These are phyloP conservation scores for Drosophila murphyi DNA, from an alignment of 1,140 invertebrate species.

Conservation along the genomic window DNA sequence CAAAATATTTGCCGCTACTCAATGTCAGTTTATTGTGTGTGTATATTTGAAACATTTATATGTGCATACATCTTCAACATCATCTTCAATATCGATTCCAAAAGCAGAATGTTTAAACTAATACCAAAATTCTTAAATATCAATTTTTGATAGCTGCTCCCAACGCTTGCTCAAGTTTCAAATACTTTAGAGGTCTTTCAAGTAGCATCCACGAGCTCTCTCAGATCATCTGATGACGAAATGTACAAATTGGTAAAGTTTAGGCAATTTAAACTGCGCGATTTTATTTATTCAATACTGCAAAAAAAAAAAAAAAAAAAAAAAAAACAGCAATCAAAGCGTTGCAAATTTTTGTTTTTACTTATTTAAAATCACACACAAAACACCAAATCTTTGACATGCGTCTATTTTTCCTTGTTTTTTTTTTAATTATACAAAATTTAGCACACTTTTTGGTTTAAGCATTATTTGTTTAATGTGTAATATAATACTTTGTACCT, in stretches of 20 bases:
- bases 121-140: conserved; percentile 74
- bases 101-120: conserved; percentile 72
- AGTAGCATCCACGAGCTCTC: conserved; percentile 66
- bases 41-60: conserved; percentile 4
- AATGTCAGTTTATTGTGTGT: conserved; percentile 12
- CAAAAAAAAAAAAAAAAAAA: too few relatives aligned
- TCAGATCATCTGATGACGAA: conserved; percentile 85
- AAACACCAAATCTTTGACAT: conserved; percentile 41
- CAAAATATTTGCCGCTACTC: conserved; percentile 54
- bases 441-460: conserved; percentile 76
- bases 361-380: conserved; percentile 2
- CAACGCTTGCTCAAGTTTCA: conserved; percentile 29
- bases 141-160: conserved; percentile 79
- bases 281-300: not conserved
- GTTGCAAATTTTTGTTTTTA: conserved; percentile 59
- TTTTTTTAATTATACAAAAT: conserved; percentile 45
- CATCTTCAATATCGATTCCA: conserved; percentile 6
- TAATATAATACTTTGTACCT: conserved; percentile 82
- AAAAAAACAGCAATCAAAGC: conserved; percentile 8
- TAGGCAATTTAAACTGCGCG: conserved; percentile 62
- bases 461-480: conserved; percentile 72
- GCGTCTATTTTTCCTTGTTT: not conserved
- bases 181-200: conserved; percentile 25
- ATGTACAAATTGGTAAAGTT: conserved; percentile 84
- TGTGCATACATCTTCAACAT: conserved; percentile 50